phyloP scores from a whole-genome alignment of 2,113 vertebrate genomes.

The Hippocampus barbouri region DNA sequence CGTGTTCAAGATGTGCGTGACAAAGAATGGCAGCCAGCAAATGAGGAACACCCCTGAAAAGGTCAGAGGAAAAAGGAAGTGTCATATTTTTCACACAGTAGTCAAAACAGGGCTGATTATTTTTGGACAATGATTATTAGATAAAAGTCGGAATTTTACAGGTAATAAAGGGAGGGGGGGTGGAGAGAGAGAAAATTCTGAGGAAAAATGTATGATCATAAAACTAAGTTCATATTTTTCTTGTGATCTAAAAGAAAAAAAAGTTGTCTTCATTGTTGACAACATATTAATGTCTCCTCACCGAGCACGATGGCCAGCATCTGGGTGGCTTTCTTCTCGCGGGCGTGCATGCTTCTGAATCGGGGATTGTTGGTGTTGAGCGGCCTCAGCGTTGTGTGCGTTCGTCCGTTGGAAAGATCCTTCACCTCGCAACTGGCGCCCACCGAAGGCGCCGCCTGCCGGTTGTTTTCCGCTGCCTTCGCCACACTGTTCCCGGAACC shows the following conservation, averaged over 20 bases:
- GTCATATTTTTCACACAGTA: too few relatives aligned
- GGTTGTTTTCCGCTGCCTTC: conserved; percentile 29
- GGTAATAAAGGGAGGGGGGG: too few relatives aligned
- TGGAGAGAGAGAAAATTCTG: too few relatives aligned
- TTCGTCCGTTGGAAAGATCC: conserved; percentile 78
- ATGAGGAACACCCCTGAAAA: conserved; percentile 85
- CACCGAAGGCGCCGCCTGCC: conserved; percentile 29
- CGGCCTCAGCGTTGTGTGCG: conserved; percentile 74
- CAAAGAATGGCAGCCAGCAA: conserved; percentile 95
- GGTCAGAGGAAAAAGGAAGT: not conserved
- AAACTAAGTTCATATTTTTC: too few relatives aligned
- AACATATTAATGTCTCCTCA: conserved; percentile 64
- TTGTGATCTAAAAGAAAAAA: too few relatives aligned
- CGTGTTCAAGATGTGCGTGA: conserved; percentile 88
- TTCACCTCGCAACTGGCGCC: conserved; percentile 76
- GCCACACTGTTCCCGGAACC: too few relatives aligned
- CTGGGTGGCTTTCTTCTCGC: conserved; percentile 93
- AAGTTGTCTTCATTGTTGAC: too few relatives aligned
- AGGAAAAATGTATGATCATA: too few relatives aligned
- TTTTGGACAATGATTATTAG: too few relatives aligned
- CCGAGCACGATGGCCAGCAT: conserved; percentile 92
- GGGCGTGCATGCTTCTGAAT: conserved; percentile 80
- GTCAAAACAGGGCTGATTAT: too few relatives aligned
- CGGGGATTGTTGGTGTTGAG: conserved; percentile 52
- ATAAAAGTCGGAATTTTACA: too few relatives aligned